Evolutionary conservation across 2,888 invertebrate species (phyloP).

Genomic region (Eupithecia subfuscata): DNA sequence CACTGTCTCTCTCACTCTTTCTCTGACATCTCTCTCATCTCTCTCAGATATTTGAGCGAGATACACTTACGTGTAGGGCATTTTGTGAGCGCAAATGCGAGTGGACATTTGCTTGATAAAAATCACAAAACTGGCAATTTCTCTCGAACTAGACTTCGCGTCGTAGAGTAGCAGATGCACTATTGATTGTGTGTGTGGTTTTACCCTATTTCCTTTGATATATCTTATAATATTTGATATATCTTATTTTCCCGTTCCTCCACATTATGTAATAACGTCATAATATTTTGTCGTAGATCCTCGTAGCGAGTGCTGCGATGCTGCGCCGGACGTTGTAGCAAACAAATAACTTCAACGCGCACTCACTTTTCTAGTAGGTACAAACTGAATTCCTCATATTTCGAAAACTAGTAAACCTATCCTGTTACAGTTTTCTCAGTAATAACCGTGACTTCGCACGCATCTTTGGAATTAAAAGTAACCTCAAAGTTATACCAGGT

Average conservation of each 20-base stretch:
- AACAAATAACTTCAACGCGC: too few species aligned
- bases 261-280: too few species aligned
- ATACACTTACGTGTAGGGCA: neutral
- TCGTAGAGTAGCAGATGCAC: neutral
- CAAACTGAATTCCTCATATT: neutral
- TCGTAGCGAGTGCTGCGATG: neutral
- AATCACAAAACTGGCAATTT: neutral
- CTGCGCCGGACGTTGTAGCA: neutral
- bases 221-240: too few species aligned
- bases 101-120: neutral
- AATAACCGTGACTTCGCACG: too few species aligned
- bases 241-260: too few species aligned
- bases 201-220: too few species aligned
- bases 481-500: too few species aligned
- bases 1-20: neutral
- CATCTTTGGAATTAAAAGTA: too few species aligned
- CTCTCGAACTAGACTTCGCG: neutral
- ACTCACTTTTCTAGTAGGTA: neutral
- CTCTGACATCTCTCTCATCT: neutral
- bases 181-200: neutral
- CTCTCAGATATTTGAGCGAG: too few species aligned
- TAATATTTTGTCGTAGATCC: neutral
- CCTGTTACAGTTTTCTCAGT: too few species aligned
- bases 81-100: neutral
- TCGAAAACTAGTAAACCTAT: neutral